Conservation (phyloP, 2,797 vertebrate genomes). For the Tolypeutes matacus region DNA sequence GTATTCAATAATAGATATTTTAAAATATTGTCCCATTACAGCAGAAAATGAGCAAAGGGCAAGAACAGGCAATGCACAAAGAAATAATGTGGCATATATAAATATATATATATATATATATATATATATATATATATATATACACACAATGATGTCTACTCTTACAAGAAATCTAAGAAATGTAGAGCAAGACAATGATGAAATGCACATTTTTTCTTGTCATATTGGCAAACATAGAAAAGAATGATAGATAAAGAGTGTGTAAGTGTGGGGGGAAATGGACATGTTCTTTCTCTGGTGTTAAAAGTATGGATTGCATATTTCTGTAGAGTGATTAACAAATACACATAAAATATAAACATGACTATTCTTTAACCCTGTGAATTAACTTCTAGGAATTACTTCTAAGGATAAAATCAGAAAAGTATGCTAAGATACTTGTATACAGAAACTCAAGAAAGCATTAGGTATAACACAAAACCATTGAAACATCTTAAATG, state of each 20-base stretch:
- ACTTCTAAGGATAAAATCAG: background rate
- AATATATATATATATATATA: background rate
- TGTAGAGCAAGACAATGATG: background rate
- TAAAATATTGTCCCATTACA: background rate
- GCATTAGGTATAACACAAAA: background rate
- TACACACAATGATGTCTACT: background rate
- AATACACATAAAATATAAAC: background rate
- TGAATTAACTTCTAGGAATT: constrained; percentile 21
- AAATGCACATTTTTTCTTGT: background rate
- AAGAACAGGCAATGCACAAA: background rate
- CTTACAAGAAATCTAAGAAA: background rate
- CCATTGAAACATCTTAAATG: background rate
- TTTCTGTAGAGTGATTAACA: background rate
- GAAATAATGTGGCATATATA: background rate
- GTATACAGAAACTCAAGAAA: background rate
- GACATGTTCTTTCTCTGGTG: background rate
- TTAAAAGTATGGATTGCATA: background rate
- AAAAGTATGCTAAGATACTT: background rate
- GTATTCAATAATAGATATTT: constrained; percentile 37
- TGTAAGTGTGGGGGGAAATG: background rate
- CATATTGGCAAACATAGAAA: background rate
- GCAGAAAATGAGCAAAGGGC: constrained; percentile 32
- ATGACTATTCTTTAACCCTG: background rate
- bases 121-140: background rate
- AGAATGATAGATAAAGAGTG: background rate